Percentiles rank a stretch among this genome's conserved stretches.
phyloP scores from a whole-genome alignment of 2,797 vertebrate genomes.

The Enteromius afrohamiltoni region DNA sequence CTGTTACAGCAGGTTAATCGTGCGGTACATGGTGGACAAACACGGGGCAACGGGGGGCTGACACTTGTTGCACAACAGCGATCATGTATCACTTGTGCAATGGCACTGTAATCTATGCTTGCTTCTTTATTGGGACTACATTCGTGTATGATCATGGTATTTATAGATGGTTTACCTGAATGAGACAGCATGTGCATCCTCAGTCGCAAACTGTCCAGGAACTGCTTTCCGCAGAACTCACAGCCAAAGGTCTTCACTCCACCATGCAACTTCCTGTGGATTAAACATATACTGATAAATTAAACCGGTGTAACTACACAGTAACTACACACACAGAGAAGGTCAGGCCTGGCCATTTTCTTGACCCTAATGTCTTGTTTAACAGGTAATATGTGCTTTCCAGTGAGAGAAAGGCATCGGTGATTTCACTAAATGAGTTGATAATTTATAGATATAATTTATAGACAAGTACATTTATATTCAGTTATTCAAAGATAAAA shows the following conservation, averaged over 20 bases:
- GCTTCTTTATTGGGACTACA: slow-evolving; percentile 37
- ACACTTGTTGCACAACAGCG: slow-evolving; percentile 17
- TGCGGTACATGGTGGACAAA: slow-evolving; percentile 19
- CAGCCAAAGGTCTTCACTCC: slow-evolving; percentile 97
- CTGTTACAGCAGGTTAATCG: slow-evolving; percentile 33
- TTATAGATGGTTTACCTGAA: slow-evolving; percentile 84
- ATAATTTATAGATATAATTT: background rate
- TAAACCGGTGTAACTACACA: background rate
- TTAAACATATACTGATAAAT: slow-evolving; percentile 3
- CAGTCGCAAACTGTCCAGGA: slow-evolving; percentile 95
- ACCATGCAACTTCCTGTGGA: slow-evolving; percentile 90
- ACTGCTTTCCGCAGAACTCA: slow-evolving; percentile 93
- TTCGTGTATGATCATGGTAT: slow-evolving; percentile 49
- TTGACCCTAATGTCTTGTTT: background rate
- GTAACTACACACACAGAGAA: background rate
- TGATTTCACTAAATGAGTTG: background rate
- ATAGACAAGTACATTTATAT: background rate
- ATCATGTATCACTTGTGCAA: slow-evolving; percentile 38
- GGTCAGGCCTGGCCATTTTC: background rate
- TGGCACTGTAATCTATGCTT: slow-evolving; percentile 2
- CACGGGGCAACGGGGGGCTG: background rate
- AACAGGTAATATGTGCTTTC: background rate
- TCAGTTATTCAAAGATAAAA: background rate
- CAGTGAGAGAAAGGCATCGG: background rate
- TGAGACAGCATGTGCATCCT: slow-evolving; percentile 99